Base-by-base conservation (phyloP, 2,888 invertebrate genomes). In the Phanerotoma sp. region DNA sequence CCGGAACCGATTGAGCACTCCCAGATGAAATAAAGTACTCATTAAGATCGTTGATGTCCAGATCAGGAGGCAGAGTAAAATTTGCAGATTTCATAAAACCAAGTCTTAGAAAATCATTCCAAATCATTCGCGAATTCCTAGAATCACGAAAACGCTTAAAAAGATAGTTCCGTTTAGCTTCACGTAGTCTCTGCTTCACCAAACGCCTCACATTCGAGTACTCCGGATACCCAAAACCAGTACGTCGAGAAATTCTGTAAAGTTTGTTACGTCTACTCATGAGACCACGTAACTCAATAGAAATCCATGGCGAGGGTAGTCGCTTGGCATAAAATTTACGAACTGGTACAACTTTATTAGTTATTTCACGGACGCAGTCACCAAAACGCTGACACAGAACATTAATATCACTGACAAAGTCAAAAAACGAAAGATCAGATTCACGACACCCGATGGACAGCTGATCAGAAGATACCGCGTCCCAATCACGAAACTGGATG, bases 121-220 rank as follows among this genome's bases (percentile, higher is more conserved):
- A 11, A 25, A 33, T 28, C 28, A 41, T 40, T 42, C 48, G 33
- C 40, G 54, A 54, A 41, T 54, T 47, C 33, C 22, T 21, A 3
- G 47, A 10, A 15, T 32, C n/a, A 5, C 7, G n/a, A 13, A 33
- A 33, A 13, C 15, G 33, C n/a, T 33, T 2, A 4, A 13, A n/a
- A 33, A 33, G 15, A 15, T 33, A 33, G 5, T 11, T 33, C 3
- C 15, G n/a, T 15, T 33, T 33, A 1, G 9, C 33, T 4, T 33
- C 33, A 33, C 10, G n/a, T 10, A 33, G n/a, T 13, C 33, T n/a
- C 33, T 33, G 3, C 11, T 33, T 33, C n/a, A 33, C 33, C 3
- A 33, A 33, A 3, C 33, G 3, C 3, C 33, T 33, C 13, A 33
- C 33, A 4, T 33, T 3, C 5, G 33, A 33, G 33, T 33, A 33